Percentiles rank a stretch among this genome's conserved stretches.
Conservation (phyloP, 2,797 vertebrate species). For the Halcyon leucocephala region DNA sequence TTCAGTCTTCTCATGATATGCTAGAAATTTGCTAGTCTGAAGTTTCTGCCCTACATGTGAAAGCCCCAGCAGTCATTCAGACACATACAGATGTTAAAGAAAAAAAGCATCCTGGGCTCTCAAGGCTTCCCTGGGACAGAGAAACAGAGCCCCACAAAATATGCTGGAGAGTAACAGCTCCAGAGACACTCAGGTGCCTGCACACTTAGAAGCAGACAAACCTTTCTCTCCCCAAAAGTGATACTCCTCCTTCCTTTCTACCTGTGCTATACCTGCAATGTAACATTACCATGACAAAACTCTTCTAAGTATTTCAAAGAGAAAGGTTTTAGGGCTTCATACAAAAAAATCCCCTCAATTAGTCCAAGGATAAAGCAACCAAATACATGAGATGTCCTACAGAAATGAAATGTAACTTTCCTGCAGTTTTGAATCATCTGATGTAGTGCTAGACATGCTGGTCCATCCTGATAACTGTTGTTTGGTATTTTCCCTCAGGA, state of each 20-base stretch:
- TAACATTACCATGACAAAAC: background rate
- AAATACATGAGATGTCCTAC: background rate
- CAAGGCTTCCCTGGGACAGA: background rate
- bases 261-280: background rate
- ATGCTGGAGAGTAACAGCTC: background rate
- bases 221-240: background rate
- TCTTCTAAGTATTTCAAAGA: background rate
- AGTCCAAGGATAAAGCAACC: background rate
- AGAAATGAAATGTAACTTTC: background rate
- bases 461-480: background rate
- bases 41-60: background rate
- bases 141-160: background rate
- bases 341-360: background rate
- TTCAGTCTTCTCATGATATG: background rate
- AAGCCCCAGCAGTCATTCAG: background rate
- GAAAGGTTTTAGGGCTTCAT: background rate
- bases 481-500: background rate
- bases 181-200: background rate
- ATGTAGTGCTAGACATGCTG: background rate
- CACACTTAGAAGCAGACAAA: background rate
- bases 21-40: background rate
- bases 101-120: background rate
- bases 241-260: background rate
- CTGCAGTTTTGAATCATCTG: background rate
- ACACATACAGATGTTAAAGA: background rate